phyloP scores from a whole-genome alignment of 2,888 invertebrate species.

The Sesia apiformis region DNA sequence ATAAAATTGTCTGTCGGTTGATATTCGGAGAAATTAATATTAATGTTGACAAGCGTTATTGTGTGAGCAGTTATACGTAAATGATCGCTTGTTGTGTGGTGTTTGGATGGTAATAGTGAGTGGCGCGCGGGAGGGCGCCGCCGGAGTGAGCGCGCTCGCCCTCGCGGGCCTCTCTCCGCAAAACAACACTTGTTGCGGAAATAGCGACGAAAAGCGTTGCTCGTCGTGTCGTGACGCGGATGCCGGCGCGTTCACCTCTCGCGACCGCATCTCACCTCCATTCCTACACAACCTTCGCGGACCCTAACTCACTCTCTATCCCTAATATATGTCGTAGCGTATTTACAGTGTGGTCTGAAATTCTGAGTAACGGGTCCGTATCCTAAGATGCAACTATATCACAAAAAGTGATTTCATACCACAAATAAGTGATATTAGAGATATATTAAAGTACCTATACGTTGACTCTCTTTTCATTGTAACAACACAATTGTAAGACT shows the following conservation, averaged over 20 bases:
- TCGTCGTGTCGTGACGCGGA: conserved; percentile 28
- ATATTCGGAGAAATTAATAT: no score
- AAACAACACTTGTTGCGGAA: conserved; percentile 72
- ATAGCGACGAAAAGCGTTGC: conserved; percentile 61
- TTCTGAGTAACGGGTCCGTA: no score
- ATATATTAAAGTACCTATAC: no score
- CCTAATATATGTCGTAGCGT: no score
- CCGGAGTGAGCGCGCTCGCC: conserved; percentile 28
- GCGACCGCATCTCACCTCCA: conserved; percentile 20
- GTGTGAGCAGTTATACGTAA: not conserved
- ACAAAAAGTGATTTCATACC: no score
- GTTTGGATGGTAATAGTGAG: conserved; percentile 1
- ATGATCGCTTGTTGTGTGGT: not conserved
- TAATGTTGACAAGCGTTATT: not conserved
- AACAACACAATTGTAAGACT: no score
- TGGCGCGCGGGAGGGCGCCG: conserved; percentile 13
- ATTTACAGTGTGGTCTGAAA: no score
- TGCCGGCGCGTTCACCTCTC: conserved; percentile 42
- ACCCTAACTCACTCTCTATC: not conserved
- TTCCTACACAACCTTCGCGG: conserved; percentile 10
- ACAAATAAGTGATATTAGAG: no score
- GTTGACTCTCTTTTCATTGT: no score
- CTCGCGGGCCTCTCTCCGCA: conserved; percentile 58
- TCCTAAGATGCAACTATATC: no score
- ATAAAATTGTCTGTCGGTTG: no score